Conservation (phyloP, 2,888 invertebrate species). For the Tetramorium bicarinatum region DNA sequence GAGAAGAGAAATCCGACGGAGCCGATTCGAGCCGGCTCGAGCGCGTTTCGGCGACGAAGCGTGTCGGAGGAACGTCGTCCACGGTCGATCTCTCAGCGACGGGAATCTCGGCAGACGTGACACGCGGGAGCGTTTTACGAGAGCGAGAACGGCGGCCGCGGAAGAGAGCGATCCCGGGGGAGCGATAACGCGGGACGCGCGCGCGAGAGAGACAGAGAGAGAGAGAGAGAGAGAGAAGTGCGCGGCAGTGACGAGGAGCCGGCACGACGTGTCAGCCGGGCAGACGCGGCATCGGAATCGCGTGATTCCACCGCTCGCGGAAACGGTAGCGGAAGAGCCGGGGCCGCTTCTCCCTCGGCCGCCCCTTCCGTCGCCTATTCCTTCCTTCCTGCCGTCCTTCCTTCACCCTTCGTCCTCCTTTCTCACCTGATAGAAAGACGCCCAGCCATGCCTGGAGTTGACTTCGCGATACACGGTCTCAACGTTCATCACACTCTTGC, state of each 20-base stretch:
- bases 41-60: not conserved
- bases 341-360: not conserved
- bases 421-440: slow-evolving; percentile 90
- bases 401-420: slow-evolving; percentile 17
- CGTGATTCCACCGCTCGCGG: slow-evolving; percentile 6
- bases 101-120: not conserved
- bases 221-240: slow-evolving; percentile 30
- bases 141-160: not conserved
- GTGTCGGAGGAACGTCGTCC: not conserved
- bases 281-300: not conserved
- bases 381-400: not conserved
- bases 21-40: not conserved
- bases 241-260: slow-evolving; percentile 50
- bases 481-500: slow-evolving; percentile 86
- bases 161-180: not conserved
- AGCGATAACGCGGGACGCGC: slow-evolving; percentile 47
- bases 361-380: not conserved
- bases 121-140: not conserved
- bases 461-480: slow-evolving; percentile 92
- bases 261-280: slow-evolving; percentile 55
- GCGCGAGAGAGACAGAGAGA: slow-evolving; percentile 6
- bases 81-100: not conserved
- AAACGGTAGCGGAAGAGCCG: slow-evolving; percentile 23
- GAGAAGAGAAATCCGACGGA: not conserved
- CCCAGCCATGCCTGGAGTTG: slow-evolving; percentile 91